phyloP scores from a whole-genome alignment of 2,113 vertebrate species.

The Toxotes chatareus region DNA sequence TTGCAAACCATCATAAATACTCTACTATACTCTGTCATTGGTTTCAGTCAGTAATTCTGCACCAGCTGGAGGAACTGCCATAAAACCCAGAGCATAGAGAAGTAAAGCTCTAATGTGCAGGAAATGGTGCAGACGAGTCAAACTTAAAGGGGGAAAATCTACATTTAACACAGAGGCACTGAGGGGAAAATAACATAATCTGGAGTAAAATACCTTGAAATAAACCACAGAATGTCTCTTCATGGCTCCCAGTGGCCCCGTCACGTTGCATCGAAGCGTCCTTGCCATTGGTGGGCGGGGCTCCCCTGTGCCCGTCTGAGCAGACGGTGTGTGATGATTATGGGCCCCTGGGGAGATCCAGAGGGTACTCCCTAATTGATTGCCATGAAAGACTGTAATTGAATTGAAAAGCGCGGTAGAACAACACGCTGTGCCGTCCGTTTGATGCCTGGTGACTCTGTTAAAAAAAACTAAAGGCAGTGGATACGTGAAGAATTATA shows the following conservation, averaged over 20 bases:
- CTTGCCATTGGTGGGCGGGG: constrained; percentile 33
- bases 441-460: constrained; percentile 44
- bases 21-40: background rate
- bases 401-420: constrained; percentile 62
- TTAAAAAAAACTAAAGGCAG: constrained; percentile 1
- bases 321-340: constrained; percentile 81
- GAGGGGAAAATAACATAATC: constrained; percentile 15
- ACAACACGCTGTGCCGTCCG: constrained; percentile 44
- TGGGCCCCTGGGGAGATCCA: constrained; percentile 73
- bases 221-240: constrained; percentile 30
- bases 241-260: constrained; percentile 42
- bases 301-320: constrained; percentile 50
- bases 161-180: constrained; percentile 42
- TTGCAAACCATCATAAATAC: background rate
- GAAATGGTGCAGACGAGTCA: background rate
- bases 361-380: constrained; percentile 79
- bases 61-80: background rate
- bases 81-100: constrained; percentile 13
- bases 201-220: constrained; percentile 48
- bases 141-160: constrained; percentile 39
- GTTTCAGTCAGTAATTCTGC: background rate
- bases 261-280: constrained; percentile 27
- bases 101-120: constrained; percentile 14
- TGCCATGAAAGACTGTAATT: constrained; percentile 76
- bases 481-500: background rate